Percentiles rank a stretch among this genome's conserved stretches.
Evolutionary conservation across 2,888 invertebrate species (phyloP).

Genomic region (Taphrorychus bicolor): DNA sequence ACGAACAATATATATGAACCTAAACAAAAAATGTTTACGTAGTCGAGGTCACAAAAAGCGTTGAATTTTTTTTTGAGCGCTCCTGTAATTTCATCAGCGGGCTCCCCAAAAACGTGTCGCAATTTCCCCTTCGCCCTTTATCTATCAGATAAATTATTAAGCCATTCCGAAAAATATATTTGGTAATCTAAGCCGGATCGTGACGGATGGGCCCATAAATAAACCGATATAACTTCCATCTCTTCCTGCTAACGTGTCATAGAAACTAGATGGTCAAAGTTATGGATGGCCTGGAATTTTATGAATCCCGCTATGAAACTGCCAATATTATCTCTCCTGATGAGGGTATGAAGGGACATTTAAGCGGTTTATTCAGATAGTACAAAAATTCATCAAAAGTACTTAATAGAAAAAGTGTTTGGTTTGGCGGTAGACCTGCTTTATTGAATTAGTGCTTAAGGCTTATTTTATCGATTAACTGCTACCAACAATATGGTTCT

Average conservation of each 20-base stretch:
- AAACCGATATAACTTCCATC: conserved; percentile 43
- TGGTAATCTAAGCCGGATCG: conserved; percentile 48
- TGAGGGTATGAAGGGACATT: conserved; percentile 6
- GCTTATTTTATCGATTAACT: no score
- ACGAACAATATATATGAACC: not conserved
- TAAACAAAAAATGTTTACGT: not conserved
- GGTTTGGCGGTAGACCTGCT: no score
- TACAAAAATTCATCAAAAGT: no score
- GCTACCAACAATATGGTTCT: no score
- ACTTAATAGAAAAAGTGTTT: no score
- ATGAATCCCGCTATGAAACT: conserved; percentile 3
- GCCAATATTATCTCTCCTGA: conserved; percentile 1
- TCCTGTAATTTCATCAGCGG: not conserved
- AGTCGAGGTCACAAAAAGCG: no score
- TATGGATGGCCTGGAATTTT: conserved; percentile 30
- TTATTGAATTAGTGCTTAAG: no score
- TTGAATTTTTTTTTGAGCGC: not conserved
- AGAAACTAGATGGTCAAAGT: conserved; percentile 24
- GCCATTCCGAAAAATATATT: conserved; percentile 6
- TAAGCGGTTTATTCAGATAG: no score
- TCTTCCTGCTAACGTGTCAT: conserved; percentile 34
- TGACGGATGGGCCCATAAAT: conserved; percentile 50
- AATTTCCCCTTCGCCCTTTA: not conserved
- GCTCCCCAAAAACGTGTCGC: not conserved
- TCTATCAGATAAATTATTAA: conserved; percentile 7